These are phyloP conservation scores for Boloria selene DNA, from an alignment of 2,888 invertebrate genomes.

Conservation along the genomic window DNA sequence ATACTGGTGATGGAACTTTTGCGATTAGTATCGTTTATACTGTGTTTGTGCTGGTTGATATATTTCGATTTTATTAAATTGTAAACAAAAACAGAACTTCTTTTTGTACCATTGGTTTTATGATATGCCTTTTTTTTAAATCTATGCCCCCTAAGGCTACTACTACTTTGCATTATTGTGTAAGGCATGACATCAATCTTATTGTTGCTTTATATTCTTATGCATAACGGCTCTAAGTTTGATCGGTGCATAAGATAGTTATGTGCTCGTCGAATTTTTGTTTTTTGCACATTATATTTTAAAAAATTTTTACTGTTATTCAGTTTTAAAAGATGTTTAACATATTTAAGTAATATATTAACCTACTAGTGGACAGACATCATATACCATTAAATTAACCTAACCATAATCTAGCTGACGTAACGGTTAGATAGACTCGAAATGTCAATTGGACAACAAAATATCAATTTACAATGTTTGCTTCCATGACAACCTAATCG, in stretches of 20 bases:
- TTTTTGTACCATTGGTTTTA: no score
- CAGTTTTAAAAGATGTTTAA: background rate
- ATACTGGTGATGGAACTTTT: slow-evolving; percentile 15
- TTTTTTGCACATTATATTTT: background rate
- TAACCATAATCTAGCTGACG: no score
- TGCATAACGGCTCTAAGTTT: background rate
- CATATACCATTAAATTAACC: no score
- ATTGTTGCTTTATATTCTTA: slow-evolving; percentile 12
- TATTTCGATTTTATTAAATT: background rate
- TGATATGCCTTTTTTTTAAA: no score
- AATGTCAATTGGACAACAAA: no score
- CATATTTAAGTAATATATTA: no score
- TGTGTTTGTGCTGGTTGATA: background rate
- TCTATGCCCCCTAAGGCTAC: no score
- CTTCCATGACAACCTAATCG: no score
- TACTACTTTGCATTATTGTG: slow-evolving; percentile 3
- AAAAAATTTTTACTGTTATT: background rate
- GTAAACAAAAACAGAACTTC: background rate
- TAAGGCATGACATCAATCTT: background rate
- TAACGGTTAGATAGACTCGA: no score
- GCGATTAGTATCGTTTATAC: background rate
- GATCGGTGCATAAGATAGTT: background rate
- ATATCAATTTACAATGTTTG: no score
- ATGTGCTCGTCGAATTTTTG: background rate
- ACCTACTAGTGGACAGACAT: no score